A percentile compares a stretch with the other conserved stretches of the same genome.
phyloP scores from a whole-genome alignment of 2,888 invertebrate genomes.

The Arctia plantaginis region DNA sequence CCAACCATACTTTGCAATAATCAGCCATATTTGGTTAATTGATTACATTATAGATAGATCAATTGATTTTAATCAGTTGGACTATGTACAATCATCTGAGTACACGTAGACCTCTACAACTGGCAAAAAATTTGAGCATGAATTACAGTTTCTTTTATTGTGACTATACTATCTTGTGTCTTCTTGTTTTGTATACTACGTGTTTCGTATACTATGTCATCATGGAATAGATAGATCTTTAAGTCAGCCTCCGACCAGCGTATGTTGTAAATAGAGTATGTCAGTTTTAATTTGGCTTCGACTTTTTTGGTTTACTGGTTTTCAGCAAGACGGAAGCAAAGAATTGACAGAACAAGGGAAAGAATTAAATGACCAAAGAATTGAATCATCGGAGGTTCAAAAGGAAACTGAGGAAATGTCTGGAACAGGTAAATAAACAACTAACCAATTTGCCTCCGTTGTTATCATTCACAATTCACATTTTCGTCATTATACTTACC shows the following conservation, averaged over 20 bases:
- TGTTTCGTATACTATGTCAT: too few species aligned
- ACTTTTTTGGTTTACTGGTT: background rate
- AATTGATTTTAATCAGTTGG: too few species aligned
- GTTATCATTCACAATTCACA: background rate
- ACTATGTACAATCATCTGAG: too few species aligned
- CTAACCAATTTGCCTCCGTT: too few species aligned
- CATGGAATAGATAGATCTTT: too few species aligned
- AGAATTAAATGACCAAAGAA: background rate
- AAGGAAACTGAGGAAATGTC: constrained; percentile 89
- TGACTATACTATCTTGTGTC: background rate
- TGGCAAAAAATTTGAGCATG: background rate
- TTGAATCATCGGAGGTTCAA: constrained; percentile 76
- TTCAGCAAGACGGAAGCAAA: constrained; percentile 69
- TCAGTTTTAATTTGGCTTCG: background rate
- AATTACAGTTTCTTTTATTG: background rate
- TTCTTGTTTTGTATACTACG: too few species aligned
- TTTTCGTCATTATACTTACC: background rate
- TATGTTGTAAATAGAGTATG: background rate
- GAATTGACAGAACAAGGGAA: constrained; percentile 61
- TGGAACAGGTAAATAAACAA: constrained; percentile 83
- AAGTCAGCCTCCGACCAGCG: background rate
- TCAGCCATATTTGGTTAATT: background rate
- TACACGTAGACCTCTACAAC: background rate
- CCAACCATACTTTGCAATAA: background rate
- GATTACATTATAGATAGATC: background rate